Evolutionary conservation across 2,888 invertebrate species (phyloP), one percentile per base, ranked within the genome.

Genomic region (Phaonia tiefii): DNA sequence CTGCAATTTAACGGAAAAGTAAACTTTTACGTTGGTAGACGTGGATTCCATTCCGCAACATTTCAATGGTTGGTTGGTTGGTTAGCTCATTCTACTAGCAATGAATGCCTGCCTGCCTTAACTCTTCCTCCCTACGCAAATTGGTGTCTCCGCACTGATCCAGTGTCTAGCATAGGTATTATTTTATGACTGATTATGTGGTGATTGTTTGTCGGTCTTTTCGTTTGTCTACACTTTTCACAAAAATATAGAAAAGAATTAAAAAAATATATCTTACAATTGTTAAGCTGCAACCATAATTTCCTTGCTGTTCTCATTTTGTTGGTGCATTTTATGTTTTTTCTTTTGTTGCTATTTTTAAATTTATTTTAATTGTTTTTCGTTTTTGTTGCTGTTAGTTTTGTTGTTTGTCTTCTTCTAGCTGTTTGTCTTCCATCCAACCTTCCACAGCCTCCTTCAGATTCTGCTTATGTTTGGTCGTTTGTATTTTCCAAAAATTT

Each of bases 381-480:
- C 42, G 42, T 63, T 42, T 39, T 37, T 60, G 37, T 37, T 60
- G 11, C 49, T 7, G 46, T 22, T 31, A n/a, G n/a, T n/a, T n/a
- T n/a, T n/a, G n/a, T n/a, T n/a, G n/a, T n/a, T 51, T 51, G 22
- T 8, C 51, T 17, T 51, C 49, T 5, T 51, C 20, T 22, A 22
- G 7, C 13, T 44, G 7, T 8, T 51, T 20, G 51, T 10, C 31
- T 8, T 31, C 31, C 8, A 5, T 51, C 51, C n/a, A 17, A 5
- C 10, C 51, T 51, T 15, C 20, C 4, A 22, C 20, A 75, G 74
- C 71, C 49, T 67, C 56, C 75, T 75, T 60, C 60, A 49, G 67
- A 60, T 79, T 75, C 67, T 67, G 69, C 39, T 71, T 75, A 22
- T 70, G 42, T 67, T 75, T 66, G 65, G 49, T 1, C 54, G 39